Base-by-base conservation (phyloP, 1,140 invertebrate species). In the Venturia canescens region DNA sequence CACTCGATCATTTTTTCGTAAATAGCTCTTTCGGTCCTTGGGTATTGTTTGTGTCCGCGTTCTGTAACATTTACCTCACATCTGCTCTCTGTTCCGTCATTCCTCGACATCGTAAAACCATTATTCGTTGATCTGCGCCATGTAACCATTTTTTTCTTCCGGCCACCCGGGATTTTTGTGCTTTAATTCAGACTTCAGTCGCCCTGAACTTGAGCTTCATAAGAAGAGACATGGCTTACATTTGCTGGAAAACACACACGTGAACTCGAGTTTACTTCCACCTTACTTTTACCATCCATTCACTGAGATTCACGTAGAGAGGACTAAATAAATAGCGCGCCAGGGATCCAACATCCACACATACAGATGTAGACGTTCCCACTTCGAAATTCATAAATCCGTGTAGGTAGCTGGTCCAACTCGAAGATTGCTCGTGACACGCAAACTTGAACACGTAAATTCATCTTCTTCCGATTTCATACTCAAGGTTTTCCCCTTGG, bases 381-480 rank as follows among this genome's bases (percentile, higher is more conserved):
- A 26, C 71, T 50, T 26, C 6, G 21, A 26, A 44, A 27, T 26
- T 60, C 23, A 23, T 63, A 26, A n/a, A 26, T 75, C 72, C 29
- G n/a, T 53, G 27, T 26, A 57, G 72, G 27, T 27, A 60, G n/a
- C n/a, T n/a, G n/a, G 53, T 23, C 26, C 21, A 60, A 60, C 23
- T 18, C 50, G 72, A 60, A 76, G 72, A 76, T 76, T 76, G 72
- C 72, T 76, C 72, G 72, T 76, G 72, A 76, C 72, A 76, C 72
- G 72, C 72, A 29, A 76, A 29, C 72, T 57, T 60, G 53, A 60
- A 76, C 72, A 76, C 72, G 72, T 53, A 76, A 76, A 76, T 76
- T 76, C 23, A 31, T n/a, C 72, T 60, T 34, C 26, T 74, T 26
- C 23, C 21, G 44, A 48, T 53, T 74, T n/a, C 29, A 74, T 44